A percentile compares a stretch with the other conserved stretches of the same genome.
These are phyloP conservation scores for Vombatus ursinus DNA, from an alignment of 2,113 vertebrate species.

Conservation along the genomic window DNA sequence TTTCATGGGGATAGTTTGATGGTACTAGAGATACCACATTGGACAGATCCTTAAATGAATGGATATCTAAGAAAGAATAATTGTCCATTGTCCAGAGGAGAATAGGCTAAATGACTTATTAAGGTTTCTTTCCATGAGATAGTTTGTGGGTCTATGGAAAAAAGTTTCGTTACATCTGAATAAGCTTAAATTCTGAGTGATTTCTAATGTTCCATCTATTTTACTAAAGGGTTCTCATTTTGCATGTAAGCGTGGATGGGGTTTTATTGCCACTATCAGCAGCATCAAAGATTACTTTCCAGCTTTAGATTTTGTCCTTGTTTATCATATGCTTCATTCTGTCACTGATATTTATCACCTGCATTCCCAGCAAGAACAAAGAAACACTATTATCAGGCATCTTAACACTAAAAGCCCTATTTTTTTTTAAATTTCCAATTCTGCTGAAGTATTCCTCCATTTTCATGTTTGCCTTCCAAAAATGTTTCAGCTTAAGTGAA, in stretches of 20 bases:
- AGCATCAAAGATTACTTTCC: conserved; percentile 55
- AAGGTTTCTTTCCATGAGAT: conserved; percentile 41
- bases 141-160: conserved; percentile 46
- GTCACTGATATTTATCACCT: conserved; percentile 73
- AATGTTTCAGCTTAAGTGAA: conserved; percentile 78
- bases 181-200: conserved; percentile 55
- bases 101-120: conserved; percentile 45
- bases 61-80: conserved; percentile 35
- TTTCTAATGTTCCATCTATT: conserved; percentile 49
- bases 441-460: conserved; percentile 68
- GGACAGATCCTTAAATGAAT: not conserved
- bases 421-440: conserved; percentile 69
- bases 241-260: conserved; percentile 5
- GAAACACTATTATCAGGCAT: conserved; percentile 70
- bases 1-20: conserved; percentile 3
- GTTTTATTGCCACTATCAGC: conserved; percentile 62
- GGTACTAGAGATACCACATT: conserved; percentile 16
- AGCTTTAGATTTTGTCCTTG: conserved; percentile 62
- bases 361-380: conserved; percentile 77
- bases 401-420: conserved; percentile 68
- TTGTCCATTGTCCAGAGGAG: conserved; percentile 19
- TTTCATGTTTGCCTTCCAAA: conserved; percentile 75
- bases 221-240: conserved; percentile 48
- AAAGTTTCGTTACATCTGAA: conserved; percentile 50
- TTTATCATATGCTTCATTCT: conserved; percentile 68